Percentiles rank a stretch among this genome's conserved stretches.
Evolutionary conservation across 1,140 invertebrate genomes (phyloP).

Genomic region (Pectinophora gossypiella): DNA sequence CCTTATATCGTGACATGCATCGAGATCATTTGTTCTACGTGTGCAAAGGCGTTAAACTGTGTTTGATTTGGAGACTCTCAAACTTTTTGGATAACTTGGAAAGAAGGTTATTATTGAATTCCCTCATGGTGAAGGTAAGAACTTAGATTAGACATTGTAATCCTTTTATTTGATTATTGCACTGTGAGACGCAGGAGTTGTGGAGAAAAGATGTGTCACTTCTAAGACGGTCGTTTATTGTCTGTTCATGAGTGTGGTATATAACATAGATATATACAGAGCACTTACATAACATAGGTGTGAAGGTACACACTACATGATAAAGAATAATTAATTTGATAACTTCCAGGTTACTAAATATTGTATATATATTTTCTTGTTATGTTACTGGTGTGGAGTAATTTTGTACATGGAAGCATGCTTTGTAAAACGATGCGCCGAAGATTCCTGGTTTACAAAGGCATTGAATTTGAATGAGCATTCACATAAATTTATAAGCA

Average conservation of each 20-base stretch:
- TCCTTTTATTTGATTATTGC: no score
- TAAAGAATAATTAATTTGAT: no score
- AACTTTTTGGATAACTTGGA: constrained; percentile 61
- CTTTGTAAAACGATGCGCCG: constrained; percentile 56
- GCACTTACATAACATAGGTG: no score
- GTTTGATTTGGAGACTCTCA: constrained; percentile 59
- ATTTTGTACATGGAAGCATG: constrained; percentile 66
- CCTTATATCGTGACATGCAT: constrained; percentile 45
- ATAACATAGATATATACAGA: no score
- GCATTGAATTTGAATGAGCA: constrained; percentile 42
- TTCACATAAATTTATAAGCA: background rate
- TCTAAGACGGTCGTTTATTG: no score
- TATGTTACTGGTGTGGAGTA: constrained; percentile 66
- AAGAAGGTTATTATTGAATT: constrained; percentile 47
- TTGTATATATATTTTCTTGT: constrained; percentile 54
- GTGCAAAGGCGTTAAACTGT: constrained; percentile 59
- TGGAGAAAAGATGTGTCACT: no score
- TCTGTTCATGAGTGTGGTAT: no score
- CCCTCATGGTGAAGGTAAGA: constrained; percentile 58
- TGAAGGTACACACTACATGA: no score
- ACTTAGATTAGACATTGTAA: no score
- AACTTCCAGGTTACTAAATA: constrained; percentile 63
- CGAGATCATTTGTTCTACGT: constrained; percentile 58
- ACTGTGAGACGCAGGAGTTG: no score
- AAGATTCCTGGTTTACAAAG: constrained; percentile 63